A percentile compares a stretch with the other conserved stretches of the same genome.
These are phyloP conservation scores for Tholera decimalis DNA, from an alignment of 2,888 invertebrate genomes.

Conservation along the genomic window DNA sequence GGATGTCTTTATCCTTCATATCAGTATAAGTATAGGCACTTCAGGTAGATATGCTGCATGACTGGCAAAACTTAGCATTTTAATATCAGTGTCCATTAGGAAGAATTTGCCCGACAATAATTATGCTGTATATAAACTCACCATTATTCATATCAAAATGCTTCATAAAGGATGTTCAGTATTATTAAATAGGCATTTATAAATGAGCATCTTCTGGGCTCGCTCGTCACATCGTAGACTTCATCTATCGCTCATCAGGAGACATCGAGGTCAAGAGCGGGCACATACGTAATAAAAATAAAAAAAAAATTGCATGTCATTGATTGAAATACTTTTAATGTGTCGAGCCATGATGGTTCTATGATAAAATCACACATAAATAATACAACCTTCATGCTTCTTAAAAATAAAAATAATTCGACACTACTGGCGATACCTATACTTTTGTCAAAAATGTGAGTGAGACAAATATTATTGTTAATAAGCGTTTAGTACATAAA, in stretches of 20 bases:
- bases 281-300: too few species aligned
- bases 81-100: neutral
- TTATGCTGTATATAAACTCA: neutral
- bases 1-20: neutral
- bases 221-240: too few species aligned
- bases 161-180: neutral
- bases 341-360: neutral
- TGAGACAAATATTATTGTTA: neutral
- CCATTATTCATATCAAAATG: constrained; percentile 1
- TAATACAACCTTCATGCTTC: neutral
- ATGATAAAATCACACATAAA: neutral
- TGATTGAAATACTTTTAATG: neutral
- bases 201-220: too few species aligned
- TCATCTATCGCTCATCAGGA: too few species aligned
- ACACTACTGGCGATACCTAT: too few species aligned
- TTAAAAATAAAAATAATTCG: too few species aligned
- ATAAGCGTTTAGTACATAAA: constrained; percentile 6
- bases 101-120: too few species aligned
- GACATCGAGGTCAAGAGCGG: too few species aligned
- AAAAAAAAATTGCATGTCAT: too few species aligned
- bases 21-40: constrained; percentile 1
- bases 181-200: too few species aligned
- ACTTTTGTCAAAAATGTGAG: neutral
- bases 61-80: neutral
- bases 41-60: neutral